Conservation (phyloP, 64 coral and sea anemone species). For the Montipora capricornis region DNA sequence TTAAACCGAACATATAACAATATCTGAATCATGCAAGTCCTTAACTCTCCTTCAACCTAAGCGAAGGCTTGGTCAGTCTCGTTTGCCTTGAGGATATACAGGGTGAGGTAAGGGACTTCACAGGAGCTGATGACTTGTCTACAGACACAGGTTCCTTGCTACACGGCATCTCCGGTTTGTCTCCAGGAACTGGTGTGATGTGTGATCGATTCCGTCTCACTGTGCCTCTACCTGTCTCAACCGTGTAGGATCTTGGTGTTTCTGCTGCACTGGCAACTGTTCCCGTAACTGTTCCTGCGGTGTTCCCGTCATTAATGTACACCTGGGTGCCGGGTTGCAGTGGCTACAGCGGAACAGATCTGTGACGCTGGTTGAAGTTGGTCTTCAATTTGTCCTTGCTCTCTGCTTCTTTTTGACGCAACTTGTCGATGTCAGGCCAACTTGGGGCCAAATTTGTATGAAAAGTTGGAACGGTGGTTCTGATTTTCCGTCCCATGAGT, state of each 20-base stretch:
- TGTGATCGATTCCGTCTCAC: too few relatives aligned
- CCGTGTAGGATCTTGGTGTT: too few relatives aligned
- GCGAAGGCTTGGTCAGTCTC: too few relatives aligned
- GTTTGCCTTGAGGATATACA: too few relatives aligned
- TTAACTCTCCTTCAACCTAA: too few relatives aligned
- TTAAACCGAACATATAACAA: too few relatives aligned
- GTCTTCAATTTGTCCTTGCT: not conserved
- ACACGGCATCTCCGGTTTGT: too few relatives aligned
- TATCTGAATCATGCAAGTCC: too few relatives aligned
- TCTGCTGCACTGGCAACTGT: not conserved
- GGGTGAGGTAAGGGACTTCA: not conserved
- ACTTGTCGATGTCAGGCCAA: slow-evolving; percentile 18
- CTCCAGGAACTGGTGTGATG: too few relatives aligned
- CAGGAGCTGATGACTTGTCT: not conserved
- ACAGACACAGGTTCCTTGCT: too few relatives aligned
- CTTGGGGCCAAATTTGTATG: not conserved
- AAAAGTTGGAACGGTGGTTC: slow-evolving; percentile 11
- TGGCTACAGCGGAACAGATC: not conserved
- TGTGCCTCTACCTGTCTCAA: too few relatives aligned
- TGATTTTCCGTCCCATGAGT: slow-evolving; percentile 44
- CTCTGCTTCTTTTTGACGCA: slow-evolving; percentile 2
- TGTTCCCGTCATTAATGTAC: slow-evolving; percentile 26
- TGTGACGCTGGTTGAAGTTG: slow-evolving; percentile 45
- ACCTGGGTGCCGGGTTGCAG: slow-evolving; percentile 48
- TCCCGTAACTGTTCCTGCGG: not conserved